These are phyloP conservation scores for Hylaea fasciaria DNA, from an alignment of 2,888 invertebrate species.

Conservation along the genomic window DNA sequence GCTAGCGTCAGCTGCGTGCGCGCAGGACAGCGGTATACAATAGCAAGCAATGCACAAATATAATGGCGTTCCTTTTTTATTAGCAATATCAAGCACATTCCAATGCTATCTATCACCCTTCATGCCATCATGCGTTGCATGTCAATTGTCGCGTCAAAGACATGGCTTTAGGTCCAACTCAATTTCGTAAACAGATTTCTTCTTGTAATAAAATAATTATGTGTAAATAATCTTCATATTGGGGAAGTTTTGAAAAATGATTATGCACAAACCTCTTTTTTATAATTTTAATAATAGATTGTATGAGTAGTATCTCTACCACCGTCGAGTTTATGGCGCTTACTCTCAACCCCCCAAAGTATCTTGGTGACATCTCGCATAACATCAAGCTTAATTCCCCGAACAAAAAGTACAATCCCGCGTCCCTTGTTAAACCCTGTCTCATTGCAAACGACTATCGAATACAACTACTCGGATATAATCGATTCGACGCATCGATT, in stretches of 20 bases:
- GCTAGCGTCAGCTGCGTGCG: constrained; percentile 54
- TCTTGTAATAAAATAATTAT: too few relatives aligned
- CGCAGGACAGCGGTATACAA: constrained; percentile 45
- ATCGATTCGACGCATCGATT: constrained; percentile 76
- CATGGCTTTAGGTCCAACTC: too few relatives aligned
- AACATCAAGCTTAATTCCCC: constrained; percentile 48
- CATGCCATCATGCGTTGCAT: too few relatives aligned
- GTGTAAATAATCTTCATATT: too few relatives aligned
- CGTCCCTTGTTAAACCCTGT: constrained; percentile 63
- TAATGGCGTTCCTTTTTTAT: neutral
- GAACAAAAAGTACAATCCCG: constrained; percentile 65
- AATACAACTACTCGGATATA: constrained; percentile 66
- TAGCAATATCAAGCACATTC: too few relatives aligned
- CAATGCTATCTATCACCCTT: too few relatives aligned
- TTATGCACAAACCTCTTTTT: too few relatives aligned
- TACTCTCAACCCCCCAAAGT: neutral
- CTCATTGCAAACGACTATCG: constrained; percentile 55
- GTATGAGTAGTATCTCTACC: neutral
- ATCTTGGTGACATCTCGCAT: constrained; percentile 47
- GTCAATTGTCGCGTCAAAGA: too few relatives aligned
- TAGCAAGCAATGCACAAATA: constrained; percentile 7
- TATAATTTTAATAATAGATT: too few relatives aligned
- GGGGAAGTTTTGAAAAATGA: too few relatives aligned
- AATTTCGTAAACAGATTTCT: too few relatives aligned
- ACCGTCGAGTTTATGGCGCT: too few relatives aligned